These are phyloP conservation scores for Gonioctena quinquepunctata DNA, from an alignment of 1,140 invertebrate species.

Conservation along the genomic window DNA sequence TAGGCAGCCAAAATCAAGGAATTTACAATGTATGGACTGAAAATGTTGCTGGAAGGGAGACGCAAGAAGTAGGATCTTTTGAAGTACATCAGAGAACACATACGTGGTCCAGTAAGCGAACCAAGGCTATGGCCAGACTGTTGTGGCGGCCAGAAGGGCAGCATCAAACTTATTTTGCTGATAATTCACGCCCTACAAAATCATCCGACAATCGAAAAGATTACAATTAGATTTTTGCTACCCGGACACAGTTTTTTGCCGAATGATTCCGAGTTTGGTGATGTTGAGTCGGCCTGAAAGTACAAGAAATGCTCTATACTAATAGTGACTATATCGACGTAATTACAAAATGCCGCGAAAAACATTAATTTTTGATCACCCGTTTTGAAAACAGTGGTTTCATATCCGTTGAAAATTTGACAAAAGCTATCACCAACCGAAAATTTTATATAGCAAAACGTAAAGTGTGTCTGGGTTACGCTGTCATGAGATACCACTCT, in stretches of 20 bases:
- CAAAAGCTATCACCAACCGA: too few species aligned
- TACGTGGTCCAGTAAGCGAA: neutral
- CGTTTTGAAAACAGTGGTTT: too few species aligned
- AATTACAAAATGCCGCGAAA: constrained; percentile 41
- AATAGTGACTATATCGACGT: constrained; percentile 42
- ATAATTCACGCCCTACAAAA: neutral
- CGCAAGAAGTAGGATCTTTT: constrained; percentile 5
- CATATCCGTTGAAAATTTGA: too few species aligned
- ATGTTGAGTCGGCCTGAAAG: constrained; percentile 1
- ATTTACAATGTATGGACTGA: neutral
- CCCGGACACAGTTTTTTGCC: neutral
- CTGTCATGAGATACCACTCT: too few species aligned
- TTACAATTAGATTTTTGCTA: neutral
- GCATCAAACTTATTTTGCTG: neutral
- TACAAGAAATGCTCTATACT: constrained; percentile 43
- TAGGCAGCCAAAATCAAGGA: neutral
- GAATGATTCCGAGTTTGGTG: neutral
- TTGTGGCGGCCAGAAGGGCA: neutral
- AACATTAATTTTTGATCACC: too few species aligned
- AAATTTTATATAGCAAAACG: too few species aligned
- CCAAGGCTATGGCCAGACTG: neutral
- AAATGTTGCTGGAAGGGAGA: neutral
- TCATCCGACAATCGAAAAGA: neutral
- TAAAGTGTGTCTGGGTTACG: too few species aligned
- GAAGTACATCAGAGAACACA: neutral